phyloP scores from a whole-genome alignment of 2,888 invertebrate genomes.

The Drosophila dives region DNA sequence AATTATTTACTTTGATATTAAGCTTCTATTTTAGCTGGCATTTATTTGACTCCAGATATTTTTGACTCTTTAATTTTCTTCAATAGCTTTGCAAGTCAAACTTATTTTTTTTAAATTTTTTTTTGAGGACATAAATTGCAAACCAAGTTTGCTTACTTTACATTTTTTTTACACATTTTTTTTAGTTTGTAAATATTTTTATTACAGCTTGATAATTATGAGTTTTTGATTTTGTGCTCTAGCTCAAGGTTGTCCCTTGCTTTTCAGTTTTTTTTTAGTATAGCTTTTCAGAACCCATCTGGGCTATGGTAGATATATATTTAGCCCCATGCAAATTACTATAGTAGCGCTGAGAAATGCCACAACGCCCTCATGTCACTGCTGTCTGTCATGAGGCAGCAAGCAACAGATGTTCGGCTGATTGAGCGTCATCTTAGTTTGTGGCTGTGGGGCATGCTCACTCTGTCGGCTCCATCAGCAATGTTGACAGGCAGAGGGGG shows the following conservation, averaged over 20 bases:
- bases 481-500: constrained; percentile 8
- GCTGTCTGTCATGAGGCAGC: constrained; percentile 53
- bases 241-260: constrained; percentile 18
- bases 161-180: neutral
- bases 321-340: constrained; percentile 52
- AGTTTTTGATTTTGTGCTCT: neutral
- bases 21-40: no score
- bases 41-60: neutral
- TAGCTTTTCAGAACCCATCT: constrained; percentile 1
- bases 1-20: neutral
- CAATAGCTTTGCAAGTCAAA: neutral
- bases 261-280: neutral
- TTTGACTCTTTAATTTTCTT: neutral
- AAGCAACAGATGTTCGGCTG: constrained; percentile 68
- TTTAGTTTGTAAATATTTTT: neutral
- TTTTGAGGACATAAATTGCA: neutral
- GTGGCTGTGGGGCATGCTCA: constrained; percentile 51
- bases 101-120: neutral
- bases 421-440: constrained; percentile 65
- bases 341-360: constrained; percentile 36
- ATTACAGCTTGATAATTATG: constrained; percentile 15
- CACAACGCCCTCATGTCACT: constrained; percentile 62
- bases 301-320: neutral
- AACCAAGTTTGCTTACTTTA: neutral
- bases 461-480: constrained; percentile 61